Base-by-base conservation (phyloP, 2,888 invertebrate genomes). In the Lochmaea capreae region DNA sequence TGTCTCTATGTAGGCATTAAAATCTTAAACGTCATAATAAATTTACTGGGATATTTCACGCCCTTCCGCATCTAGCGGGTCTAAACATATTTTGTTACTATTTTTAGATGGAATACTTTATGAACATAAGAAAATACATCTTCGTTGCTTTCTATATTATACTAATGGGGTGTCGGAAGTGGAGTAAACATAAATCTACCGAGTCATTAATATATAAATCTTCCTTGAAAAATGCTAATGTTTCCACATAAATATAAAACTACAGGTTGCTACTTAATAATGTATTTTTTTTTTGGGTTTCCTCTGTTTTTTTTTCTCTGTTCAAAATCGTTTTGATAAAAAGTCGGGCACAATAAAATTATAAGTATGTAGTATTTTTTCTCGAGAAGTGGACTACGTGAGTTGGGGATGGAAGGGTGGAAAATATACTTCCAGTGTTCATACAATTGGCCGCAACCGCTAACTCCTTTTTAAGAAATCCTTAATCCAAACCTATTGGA, bases 121-220 rank as follows among this genome's bases (percentile, higher is more conserved):
- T 14, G 63, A 58, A 58, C 54, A 57, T 39, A 26, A 42, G 63
- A 63, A 33, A 65, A 65, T 65, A 61, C 39, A 39, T 58, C 71
- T 65, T 57, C 46, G 54, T 70, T 57, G 22, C 71, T 10, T 71
- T 71, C 18, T 46, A 57, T 71, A 70, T 70, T 65, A 70, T 70
- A 71, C 71, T 71, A 71, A 71, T 71, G 65, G 65, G 71, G 65
- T 65, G 65, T 71, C 71, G 71, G 71, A 71, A 71, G 58, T 71
- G 11, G 46, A 46, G 58, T 65, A 39, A 57, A 71, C 58, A 71
- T 71, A 71, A 71, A 71, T 71, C 65, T 58, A 26, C n/a, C 18
- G 62, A n/a, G 11, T 65, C 70, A 65, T 71, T 71, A 65, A 71
- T 71, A 71, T 46, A 58, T 71, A 71, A 18, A 59, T 69, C 65